Evolutionary conservation across 2,888 invertebrate genomes (phyloP).

Genomic region (Aphodius granarius): DNA sequence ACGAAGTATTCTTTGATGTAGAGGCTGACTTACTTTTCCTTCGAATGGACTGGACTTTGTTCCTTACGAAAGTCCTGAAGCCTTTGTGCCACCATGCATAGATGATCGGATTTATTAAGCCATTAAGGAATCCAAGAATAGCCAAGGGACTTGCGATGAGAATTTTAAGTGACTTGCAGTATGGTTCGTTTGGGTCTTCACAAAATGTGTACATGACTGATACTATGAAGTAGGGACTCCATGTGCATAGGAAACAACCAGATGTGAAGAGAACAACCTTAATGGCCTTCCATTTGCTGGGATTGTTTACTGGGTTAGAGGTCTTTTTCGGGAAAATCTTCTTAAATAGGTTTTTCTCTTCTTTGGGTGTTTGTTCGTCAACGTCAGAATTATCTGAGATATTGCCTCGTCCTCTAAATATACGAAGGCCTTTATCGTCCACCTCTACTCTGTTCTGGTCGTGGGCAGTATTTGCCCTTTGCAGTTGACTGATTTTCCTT

Average conservation of each 20-base stretch:
- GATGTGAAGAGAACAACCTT: slow-evolving; percentile 65
- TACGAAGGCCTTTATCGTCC: slow-evolving; percentile 32
- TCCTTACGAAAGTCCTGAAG: slow-evolving; percentile 58
- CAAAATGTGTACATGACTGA: slow-evolving; percentile 60
- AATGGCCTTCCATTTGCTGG: slow-evolving; percentile 64
- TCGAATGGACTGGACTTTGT: slow-evolving; percentile 43
- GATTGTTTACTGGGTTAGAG: slow-evolving; percentile 36
- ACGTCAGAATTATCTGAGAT: slow-evolving; percentile 39
- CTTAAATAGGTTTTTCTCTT: slow-evolving; percentile 38
- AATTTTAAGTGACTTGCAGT: slow-evolving; percentile 56
- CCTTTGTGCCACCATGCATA: slow-evolving; percentile 75
- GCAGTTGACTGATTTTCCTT: slow-evolving; percentile 57
- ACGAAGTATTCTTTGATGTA: slow-evolving; percentile 20
- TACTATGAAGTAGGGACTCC: slow-evolving; percentile 65
- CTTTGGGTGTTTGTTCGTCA: slow-evolving; percentile 38
- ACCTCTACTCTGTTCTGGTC: slow-evolving; percentile 18
- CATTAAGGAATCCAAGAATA: slow-evolving; percentile 63
- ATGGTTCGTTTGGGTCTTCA: slow-evolving; percentile 49
- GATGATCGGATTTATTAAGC: slow-evolving; percentile 65
- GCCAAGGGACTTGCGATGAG: slow-evolving; percentile 63
- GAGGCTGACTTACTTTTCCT: slow-evolving; percentile 23
- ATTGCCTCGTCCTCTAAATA: slow-evolving; percentile 37
- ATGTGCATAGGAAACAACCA: slow-evolving; percentile 63
- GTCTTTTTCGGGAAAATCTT: slow-evolving; percentile 36
- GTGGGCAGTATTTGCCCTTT: slow-evolving; percentile 44